A percentile compares a stretch with the other conserved stretches of the same genome.
phyloP scores from a whole-genome alignment of 2,797 vertebrate genomes.

The Dermochelys coriacea region DNA sequence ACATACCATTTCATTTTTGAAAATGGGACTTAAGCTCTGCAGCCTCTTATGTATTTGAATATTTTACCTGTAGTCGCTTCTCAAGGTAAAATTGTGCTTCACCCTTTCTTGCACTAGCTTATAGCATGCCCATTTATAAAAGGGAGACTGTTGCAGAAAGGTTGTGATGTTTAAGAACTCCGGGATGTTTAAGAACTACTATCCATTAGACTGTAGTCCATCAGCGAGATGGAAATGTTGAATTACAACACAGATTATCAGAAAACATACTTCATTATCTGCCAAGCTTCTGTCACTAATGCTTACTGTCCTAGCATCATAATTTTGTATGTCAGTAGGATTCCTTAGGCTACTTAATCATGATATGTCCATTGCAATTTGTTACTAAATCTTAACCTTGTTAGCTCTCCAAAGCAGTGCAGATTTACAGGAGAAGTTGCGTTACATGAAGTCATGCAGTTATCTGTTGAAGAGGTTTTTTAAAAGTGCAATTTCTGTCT shows the following conservation, averaged over 20 bases:
- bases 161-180: not conserved
- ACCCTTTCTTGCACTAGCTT: not conserved
- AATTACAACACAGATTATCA: not conserved
- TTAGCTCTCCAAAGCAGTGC: not conserved
- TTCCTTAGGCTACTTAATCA: not conserved
- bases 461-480: not conserved
- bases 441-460: not conserved
- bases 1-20: not conserved
- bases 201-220: not conserved
- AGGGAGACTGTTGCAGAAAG: not conserved
- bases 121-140: not conserved
- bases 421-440: not conserved
- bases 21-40: not conserved
- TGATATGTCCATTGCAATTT: not conserved
- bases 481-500: not conserved
- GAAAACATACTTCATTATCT: not conserved
- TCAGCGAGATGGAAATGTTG: not conserved
- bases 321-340: not conserved
- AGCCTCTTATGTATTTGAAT: not conserved
- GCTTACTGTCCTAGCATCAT: not conserved
- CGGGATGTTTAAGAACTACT: not conserved
- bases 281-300: not conserved
- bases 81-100: not conserved
- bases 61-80: not conserved
- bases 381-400: not conserved